Base-by-base conservation (phyloP, 2,113 vertebrate species). In the Neopipo cinnamomea region DNA sequence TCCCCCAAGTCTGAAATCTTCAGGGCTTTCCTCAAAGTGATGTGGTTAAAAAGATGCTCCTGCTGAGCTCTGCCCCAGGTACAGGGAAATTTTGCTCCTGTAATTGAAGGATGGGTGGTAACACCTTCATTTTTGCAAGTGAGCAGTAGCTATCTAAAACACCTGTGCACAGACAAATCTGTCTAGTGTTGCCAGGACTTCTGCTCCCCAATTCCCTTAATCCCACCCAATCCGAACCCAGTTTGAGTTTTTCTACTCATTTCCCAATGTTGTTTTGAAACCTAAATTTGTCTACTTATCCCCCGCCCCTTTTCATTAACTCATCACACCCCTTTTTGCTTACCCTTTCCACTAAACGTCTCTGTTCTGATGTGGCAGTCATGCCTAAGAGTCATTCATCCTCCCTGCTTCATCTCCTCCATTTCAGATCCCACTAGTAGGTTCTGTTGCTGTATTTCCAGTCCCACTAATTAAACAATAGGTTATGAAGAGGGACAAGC, bases 391-490 rank as follows among this genome's bases (percentile, higher is more conserved):
- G 27, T 37, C 70, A 62, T 78, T 59, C 66, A 71, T 96, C 91
- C 93, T 90, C 71, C 88, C 42, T n/a, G 31, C 58, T 81, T 85
- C 41, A 41, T 79, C 79, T 85, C 75, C 70, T 86, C 66, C 71
- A 22, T 55, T 89, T 90, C 84, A 86, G 79, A 91, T 59, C 62
- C 44, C 30, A 10, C 35, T 9, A 31, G 37, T 78, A 79, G 58
- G 52, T 73, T 92, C 79, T 90, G 15, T 42, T 49, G 47, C 83
- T 92, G 11, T 83, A 68, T 71, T 95, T 85, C 49, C 83, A 72
- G 49, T 39, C 71, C 52, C 58, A 87, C 71, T 93, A 93, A 97
- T 85, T 95, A 85, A 96, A 88, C 79, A 66, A 62, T 80, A 66
- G 53, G 42, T 90, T 73, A 93, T 73, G 8, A 82, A 95, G 68